phyloP scores from a whole-genome alignment of 2,797 vertebrate genomes.

The Malurus leucopterus region DNA sequence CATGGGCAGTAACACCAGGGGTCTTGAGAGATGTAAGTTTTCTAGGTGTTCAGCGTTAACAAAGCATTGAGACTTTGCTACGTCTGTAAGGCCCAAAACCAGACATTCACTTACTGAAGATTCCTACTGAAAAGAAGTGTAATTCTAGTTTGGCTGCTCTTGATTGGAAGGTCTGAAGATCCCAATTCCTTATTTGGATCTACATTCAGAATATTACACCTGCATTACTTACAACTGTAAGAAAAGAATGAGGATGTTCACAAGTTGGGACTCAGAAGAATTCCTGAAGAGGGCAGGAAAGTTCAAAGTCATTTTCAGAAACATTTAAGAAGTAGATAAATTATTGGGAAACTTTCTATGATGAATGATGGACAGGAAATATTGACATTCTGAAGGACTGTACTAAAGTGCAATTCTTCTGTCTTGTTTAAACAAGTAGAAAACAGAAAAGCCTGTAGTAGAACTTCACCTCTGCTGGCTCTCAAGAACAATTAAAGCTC shows the following conservation, averaged over 20 bases:
- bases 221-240: background rate
- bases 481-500: background rate
- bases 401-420: background rate
- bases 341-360: background rate
- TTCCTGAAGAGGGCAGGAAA: background rate
- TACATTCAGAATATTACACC: background rate
- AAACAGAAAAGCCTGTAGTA: background rate
- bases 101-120: background rate
- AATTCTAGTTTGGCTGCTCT: background rate
- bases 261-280: background rate
- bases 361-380: background rate
- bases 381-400: background rate
- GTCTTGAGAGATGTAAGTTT: fast-evolving
- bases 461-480: background rate
- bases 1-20: background rate
- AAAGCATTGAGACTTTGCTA: background rate
- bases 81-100: background rate
- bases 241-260: background rate
- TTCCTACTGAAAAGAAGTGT: background rate
- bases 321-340: background rate
- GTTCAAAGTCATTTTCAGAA: background rate
- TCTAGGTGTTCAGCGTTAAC: background rate
- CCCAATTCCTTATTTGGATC: background rate
- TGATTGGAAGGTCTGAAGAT: background rate
- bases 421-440: background rate